These are phyloP conservation scores for Furnarius figulus DNA, from an alignment of 2,113 vertebrate species.

Conservation along the genomic window DNA sequence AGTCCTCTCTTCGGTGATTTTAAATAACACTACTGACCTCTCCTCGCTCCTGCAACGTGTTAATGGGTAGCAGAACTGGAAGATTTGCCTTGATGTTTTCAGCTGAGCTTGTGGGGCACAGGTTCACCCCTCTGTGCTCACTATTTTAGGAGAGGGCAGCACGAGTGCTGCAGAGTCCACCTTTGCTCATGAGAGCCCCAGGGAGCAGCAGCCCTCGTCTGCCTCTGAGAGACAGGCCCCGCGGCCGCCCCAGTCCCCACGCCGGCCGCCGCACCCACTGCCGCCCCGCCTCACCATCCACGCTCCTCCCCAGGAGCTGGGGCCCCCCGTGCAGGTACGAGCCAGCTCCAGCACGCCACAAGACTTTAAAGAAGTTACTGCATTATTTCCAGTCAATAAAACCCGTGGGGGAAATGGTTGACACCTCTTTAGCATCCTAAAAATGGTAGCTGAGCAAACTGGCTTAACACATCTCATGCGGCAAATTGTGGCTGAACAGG, in stretches of 20 bases:
- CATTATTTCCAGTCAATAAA: neutral
- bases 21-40: neutral
- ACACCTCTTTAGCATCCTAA: neutral
- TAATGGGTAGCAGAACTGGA: neutral
- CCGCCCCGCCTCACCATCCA: conserved; percentile 89
- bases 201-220: conserved; percentile 86
- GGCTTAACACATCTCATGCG: neutral
- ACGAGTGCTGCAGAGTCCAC: conserved; percentile 77
- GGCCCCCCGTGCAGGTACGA: conserved; percentile 85
- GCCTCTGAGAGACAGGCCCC: conserved; percentile 83
- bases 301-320: conserved; percentile 88
- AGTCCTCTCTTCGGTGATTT: neutral
- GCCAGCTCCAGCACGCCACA: neutral
- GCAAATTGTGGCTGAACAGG: neutral
- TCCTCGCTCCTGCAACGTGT: neutral
- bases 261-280: conserved; percentile 86
- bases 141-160: conserved; percentile 79
- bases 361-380: neutral
- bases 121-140: neutral
- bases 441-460: neutral
- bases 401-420: neutral
- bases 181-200: conserved; percentile 82
- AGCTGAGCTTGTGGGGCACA: fast-evolving
- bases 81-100: neutral
- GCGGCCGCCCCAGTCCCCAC: conserved; percentile 86